These are phyloP conservation scores for Hestina assimilis DNA, from an alignment of 1,140 invertebrate genomes.

Conservation along the genomic window DNA sequence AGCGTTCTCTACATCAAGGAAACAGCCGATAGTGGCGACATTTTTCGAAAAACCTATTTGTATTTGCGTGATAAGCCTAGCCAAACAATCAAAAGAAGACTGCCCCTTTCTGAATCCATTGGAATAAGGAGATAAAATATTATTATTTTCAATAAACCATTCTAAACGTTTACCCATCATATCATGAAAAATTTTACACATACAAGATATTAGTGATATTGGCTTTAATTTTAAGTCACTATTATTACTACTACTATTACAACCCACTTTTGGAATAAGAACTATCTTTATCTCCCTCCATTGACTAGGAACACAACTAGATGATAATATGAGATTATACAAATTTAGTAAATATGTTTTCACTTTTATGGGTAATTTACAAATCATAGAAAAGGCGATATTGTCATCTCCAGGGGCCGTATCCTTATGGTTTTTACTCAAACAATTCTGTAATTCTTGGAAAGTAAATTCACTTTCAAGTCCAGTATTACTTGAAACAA, in stretches of 20 bases:
- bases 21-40: neutral
- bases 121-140: neutral
- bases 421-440: conserved; percentile 3
- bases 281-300: conserved; percentile 11
- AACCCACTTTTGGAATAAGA: conserved; percentile 1
- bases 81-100: conserved; percentile 6
- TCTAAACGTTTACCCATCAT: conserved; percentile 11
- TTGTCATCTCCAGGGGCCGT: neutral
- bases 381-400: conserved; percentile 5
- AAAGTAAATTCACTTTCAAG: neutral
- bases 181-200: conserved; percentile 23
- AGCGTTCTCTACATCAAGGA: neutral
- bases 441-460: conserved; percentile 21
- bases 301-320: neutral
- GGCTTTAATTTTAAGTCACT: conserved; percentile 16
- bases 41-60: conserved; percentile 6
- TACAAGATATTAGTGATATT: conserved; percentile 27
- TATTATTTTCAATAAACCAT: conserved; percentile 15
- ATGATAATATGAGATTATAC: conserved; percentile 3
- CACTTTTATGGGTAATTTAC: neutral
- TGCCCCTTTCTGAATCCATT: neutral
- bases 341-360: conserved; percentile 4
- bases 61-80: neutral
- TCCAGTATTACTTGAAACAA: neutral
- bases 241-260: too few relatives aligned